Conservation (phyloP, 2,113 vertebrate species). For the Oreamnos americanus region DNA sequence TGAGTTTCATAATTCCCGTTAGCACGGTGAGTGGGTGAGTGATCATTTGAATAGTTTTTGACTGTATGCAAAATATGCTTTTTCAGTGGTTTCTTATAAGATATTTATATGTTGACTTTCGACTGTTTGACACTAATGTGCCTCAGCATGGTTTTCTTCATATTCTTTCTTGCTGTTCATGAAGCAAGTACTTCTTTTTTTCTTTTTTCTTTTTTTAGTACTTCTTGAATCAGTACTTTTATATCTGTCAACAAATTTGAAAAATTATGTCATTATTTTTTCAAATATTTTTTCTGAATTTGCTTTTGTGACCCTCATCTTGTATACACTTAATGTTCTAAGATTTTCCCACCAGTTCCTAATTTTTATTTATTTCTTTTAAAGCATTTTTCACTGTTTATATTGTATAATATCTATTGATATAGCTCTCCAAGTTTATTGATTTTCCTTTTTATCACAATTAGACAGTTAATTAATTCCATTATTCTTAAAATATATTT, state of each 20-base stretch:
- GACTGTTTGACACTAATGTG: background rate
- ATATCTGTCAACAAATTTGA: background rate
- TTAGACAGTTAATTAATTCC: background rate
- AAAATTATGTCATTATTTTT: background rate
- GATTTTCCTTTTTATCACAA: background rate
- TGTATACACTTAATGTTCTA: background rate
- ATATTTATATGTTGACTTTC: background rate
- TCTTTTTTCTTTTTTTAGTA: too few species aligned
- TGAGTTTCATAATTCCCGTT: background rate
- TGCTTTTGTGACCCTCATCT: background rate
- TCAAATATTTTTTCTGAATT: background rate
- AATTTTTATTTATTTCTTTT: background rate
- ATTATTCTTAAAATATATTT: background rate
- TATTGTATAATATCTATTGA: background rate
- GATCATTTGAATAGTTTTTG: background rate
- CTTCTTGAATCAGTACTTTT: background rate
- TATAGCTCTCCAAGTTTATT: background rate
- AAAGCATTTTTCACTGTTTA: background rate
- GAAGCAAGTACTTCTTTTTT: background rate
- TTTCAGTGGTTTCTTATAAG: background rate
- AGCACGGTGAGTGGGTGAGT: background rate
- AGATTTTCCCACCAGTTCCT: background rate
- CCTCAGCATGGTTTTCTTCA: background rate
- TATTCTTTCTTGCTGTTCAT: background rate
- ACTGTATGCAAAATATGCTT: background rate